Evolutionary conservation across 2,113 vertebrate species (phyloP).

Genomic region (Anguilla rostrata): DNA sequence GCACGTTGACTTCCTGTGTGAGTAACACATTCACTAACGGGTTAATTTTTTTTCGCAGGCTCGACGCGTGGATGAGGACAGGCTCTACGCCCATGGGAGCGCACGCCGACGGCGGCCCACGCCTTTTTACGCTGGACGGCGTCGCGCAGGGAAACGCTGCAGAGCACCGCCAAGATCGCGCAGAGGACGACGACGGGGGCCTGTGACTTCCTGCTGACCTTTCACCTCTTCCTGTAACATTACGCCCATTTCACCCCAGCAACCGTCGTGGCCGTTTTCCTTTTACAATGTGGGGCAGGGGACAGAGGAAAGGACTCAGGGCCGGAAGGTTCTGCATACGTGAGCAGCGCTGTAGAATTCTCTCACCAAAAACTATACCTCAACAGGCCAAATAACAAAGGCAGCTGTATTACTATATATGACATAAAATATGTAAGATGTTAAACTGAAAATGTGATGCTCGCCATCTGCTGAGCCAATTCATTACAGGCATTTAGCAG

Average conservation of each 20-base stretch:
- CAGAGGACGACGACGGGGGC: no score
- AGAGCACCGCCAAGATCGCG: no score
- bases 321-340: background rate
- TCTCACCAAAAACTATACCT: background rate
- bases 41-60: slow-evolving; percentile 9
- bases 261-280: no score
- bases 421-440: background rate
- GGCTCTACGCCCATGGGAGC: no score
- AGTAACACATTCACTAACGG: slow-evolving; percentile 23
- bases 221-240: no score
- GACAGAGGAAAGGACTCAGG: background rate
- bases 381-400: background rate
- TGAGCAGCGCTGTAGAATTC: background rate
- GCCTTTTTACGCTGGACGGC: no score
- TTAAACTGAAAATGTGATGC: background rate
- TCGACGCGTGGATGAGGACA: background rate
- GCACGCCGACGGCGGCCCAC: no score
- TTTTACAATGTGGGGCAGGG: background rate
- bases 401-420: background rate
- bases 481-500: no score
- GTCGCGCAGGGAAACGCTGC: no score
- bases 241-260: no score
- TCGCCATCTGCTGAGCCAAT: background rate
- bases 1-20: slow-evolving; percentile 11
- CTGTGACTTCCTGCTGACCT: no score